phyloP scores from a whole-genome alignment of 2,888 invertebrate genomes.

The Lucinisca nassula region DNA sequence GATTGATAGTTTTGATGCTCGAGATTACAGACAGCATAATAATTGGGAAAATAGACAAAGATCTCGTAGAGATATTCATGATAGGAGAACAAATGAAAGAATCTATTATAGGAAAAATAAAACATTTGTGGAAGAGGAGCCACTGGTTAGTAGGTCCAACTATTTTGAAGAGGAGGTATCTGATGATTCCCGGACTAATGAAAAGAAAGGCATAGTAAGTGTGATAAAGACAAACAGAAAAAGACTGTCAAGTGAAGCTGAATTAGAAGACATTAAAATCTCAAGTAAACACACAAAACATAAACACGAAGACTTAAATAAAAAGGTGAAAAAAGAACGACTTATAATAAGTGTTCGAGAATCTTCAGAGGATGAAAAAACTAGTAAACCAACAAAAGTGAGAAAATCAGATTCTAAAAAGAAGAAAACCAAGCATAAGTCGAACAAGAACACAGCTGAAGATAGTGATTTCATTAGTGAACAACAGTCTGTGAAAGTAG shows the following conservation, averaged over 20 bases:
- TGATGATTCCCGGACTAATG: slow-evolving; percentile 38
- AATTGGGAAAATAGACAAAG: background rate
- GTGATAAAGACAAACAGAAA: slow-evolving; percentile 27
- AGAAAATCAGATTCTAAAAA: slow-evolving; percentile 37
- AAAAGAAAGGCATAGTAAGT: slow-evolving; percentile 45
- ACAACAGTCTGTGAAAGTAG: slow-evolving; percentile 55
- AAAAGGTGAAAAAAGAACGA: slow-evolving; percentile 32
- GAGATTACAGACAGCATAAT: background rate
- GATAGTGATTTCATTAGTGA: slow-evolving; percentile 20
- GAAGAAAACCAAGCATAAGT: slow-evolving; percentile 26
- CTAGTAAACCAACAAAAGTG: background rate
- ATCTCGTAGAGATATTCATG: background rate
- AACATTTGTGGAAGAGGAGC: slow-evolving; percentile 46
- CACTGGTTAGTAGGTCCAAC: background rate
- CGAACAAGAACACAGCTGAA: slow-evolving; percentile 11
- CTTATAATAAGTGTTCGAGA: slow-evolving; percentile 58
- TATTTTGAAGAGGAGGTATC: slow-evolving; percentile 56
- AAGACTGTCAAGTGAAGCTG: background rate
- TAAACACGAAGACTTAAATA: slow-evolving; percentile 5
- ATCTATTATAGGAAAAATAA: slow-evolving; percentile 34
- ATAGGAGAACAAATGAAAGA: background rate
- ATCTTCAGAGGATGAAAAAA: slow-evolving; percentile 39
- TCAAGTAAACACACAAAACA: slow-evolving; percentile 2
- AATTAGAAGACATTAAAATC: background rate
- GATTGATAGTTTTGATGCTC: slow-evolving; percentile 8